Base-by-base conservation (phyloP, 2,797 vertebrate genomes). In the Amniataba percoides region DNA sequence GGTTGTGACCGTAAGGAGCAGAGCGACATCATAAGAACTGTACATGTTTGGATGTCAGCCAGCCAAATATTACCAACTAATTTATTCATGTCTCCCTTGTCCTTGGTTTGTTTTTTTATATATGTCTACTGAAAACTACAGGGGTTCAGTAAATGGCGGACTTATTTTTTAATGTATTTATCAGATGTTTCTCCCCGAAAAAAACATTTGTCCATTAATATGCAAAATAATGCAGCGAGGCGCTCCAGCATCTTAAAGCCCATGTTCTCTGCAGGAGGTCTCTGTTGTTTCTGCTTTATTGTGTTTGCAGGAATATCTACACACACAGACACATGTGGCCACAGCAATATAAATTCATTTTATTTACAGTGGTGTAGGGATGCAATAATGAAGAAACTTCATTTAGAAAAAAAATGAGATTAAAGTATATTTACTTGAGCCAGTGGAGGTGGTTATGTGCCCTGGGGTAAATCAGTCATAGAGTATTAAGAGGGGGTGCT, bases 151-250 rank as follows among this genome's bases (percentile, higher is more conserved):
- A 21, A 52, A 51, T 45, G 13, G 21, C 15, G 19, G 43, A 46
- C 0, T 5, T 19, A 19, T 66, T 9, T 7, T 61, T 65, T 3
- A 51, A 64, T 61, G 16, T 42, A 49, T 18, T 5, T 55, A 19
- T 19, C 8, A 61, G 36, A 42, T 19, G 14, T 13, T 23, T 25
- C 59, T n/a, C 15, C 19, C 42, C n/a, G n/a, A 14, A 5, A 46
- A 27, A 31, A 18, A 62, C 2, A 2, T n/a, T 7, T 48, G 21
- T 0, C 31, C 10, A 67, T 59, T 49, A 68, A 77, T 57, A 74
- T 70, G 56, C 55, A 78, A 76, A 78, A 56, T 56, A 39, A 73
- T 68, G 48, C 58, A 80, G 67, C 3, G 2, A 49, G 12, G 12
- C 8, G 1, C 39, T 74, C 12, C 7, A 52, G 34, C n/a, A 46